Percentiles rank a stretch among this genome's conserved stretches.
These are phyloP conservation scores for Neolamprologus sp. DNA, from an alignment of 2,113 vertebrate species.

Conservation along the genomic window DNA sequence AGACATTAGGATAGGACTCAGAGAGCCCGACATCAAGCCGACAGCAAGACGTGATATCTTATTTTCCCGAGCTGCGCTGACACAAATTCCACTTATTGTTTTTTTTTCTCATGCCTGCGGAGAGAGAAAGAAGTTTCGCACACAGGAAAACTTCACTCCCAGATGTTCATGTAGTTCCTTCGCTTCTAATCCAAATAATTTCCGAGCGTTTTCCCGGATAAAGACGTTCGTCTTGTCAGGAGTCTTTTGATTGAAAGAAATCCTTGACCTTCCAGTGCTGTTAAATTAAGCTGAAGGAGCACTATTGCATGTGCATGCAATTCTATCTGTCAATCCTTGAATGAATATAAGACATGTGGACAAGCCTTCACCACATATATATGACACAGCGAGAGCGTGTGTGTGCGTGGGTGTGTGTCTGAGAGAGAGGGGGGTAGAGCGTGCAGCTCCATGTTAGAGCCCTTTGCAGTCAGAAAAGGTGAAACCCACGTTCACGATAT, in stretches of 20 bases:
- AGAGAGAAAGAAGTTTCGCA: conserved; percentile 57
- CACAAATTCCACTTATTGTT: conserved; percentile 95
- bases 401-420: not conserved
- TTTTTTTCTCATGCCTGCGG: conserved; percentile 76
- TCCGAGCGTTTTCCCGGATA: conserved; percentile 78
- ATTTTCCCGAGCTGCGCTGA: conserved; percentile 93
- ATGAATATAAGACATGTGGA: conserved; percentile 65
- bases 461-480: not conserved
- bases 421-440: not conserved
- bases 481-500: not conserved
- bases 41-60: conserved; percentile 99
- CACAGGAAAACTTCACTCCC: conserved; percentile 69
- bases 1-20: conserved; percentile 86
- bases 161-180: conserved; percentile 78
- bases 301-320: conserved; percentile 70
- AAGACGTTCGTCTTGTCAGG: conserved; percentile 81
- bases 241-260: conserved; percentile 64
- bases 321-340: conserved; percentile 67
- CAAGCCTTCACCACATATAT: conserved; percentile 5
- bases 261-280: conserved; percentile 62
- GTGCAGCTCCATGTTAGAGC: not conserved
- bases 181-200: conserved; percentile 88
- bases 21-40: conserved; percentile 91
- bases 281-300: conserved; percentile 63
- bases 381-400: not conserved